Base-by-base conservation (phyloP, 1,140 invertebrate species). In the Telenomus remus region DNA sequence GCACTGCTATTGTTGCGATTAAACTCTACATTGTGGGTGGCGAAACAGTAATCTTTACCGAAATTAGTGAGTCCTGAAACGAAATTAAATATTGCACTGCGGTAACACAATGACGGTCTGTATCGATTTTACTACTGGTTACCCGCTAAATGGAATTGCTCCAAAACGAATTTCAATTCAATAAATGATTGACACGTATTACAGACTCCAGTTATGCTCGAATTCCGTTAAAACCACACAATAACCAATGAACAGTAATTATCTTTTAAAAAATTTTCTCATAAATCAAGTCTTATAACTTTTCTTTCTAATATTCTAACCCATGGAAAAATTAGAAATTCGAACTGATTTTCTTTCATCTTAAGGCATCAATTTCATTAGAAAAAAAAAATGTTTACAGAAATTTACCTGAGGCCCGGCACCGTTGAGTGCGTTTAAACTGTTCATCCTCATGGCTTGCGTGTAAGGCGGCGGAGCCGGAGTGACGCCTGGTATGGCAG, bases 391-490 rank as follows among this genome's bases (percentile, higher is more conserved):
- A 44, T n/a, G 6, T 39, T n/a, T 27, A 63, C 15, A 71, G 34
- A 53, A 79, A 73, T 80, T 86, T 59, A 88, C 87, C 85, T 90
- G 89, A 73, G 89, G 89, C 68, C 88, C 89, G 55, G 87, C 88
- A 37, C 88, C 89, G 82, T 90, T 90, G 55, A 90, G 80, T 57
- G 89, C 82, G 76, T 87, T 88, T 78, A 86, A 83, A 81, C 83
- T 89, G 84, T 86, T 87, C 87, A 87, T 87, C 69, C 86, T 80
- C 86, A 85, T 87, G 57, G 85, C 87, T 78, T 86, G 85, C 43
- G 86, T 92, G 80, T 94, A 94, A 10, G 92, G 93, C 0, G 94
- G 94, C 39, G 93, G 94, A 48, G 94, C 93, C 13, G 94, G 93
- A 34, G 93, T 94, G 1, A 93, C 92, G 37, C 92, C 92, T 2